A percentile compares a stretch with the other conserved stretches of the same genome.
Evolutionary conservation across 2,113 vertebrate genomes (phyloP).

Genomic region (Protobothrops mucrosquamatus): DNA sequence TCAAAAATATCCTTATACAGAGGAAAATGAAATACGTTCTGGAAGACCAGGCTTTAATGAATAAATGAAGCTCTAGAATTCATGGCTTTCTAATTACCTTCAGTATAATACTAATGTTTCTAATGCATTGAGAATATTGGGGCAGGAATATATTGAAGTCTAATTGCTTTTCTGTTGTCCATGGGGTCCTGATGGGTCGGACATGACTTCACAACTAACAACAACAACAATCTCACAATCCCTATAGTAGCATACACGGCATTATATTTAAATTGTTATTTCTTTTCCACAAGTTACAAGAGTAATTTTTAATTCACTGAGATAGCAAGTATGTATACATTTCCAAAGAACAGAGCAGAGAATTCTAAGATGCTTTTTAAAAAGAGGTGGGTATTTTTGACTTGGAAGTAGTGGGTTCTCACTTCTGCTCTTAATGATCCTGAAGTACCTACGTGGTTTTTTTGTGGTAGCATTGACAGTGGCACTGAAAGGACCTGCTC

Average conservation of each 20-base stretch:
- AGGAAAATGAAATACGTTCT: not conserved
- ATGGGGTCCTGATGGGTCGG: too few relatives aligned
- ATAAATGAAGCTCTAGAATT: not conserved
- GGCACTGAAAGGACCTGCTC: conserved; percentile 83
- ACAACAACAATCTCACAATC: not conserved
- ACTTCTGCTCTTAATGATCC: fast-evolving
- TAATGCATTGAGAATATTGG: not conserved
- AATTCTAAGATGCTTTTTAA: not conserved
- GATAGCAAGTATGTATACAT: not conserved
- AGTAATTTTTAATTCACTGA: not conserved
- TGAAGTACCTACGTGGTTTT: conserved; percentile 84
- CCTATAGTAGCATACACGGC: too few relatives aligned
- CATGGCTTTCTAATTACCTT: not conserved
- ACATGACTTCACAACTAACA: too few relatives aligned
- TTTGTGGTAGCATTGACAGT: conserved; percentile 90
- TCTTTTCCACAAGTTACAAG: not conserved
- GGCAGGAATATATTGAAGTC: not conserved
- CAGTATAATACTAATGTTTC: not conserved
- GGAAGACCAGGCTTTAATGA: not conserved
- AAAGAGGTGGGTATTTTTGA: not conserved
- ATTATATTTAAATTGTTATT: not conserved
- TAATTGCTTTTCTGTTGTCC: not conserved
- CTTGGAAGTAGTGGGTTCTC: not conserved
- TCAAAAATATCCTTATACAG: not conserved
- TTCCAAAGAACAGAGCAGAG: not conserved